These are phyloP conservation scores for Bruchidius siliquastri DNA, from an alignment of 2,888 invertebrate species.

Conservation along the genomic window DNA sequence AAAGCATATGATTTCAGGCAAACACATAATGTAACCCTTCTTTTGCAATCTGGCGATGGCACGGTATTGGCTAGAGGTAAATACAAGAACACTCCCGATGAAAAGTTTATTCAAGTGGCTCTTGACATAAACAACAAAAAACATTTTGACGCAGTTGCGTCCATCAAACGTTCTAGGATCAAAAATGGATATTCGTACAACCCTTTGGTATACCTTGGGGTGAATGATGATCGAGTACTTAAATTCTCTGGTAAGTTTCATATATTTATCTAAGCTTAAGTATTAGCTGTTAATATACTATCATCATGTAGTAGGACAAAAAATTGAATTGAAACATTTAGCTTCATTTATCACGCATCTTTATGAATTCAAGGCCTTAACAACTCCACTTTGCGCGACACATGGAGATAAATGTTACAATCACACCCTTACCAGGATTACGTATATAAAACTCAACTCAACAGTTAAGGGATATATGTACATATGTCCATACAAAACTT, in stretches of 20 bases:
- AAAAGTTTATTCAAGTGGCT: conserved; percentile 60
- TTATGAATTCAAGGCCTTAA: no score
- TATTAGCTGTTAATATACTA: no score
- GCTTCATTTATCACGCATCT: no score
- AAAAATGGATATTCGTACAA: conserved; percentile 65
- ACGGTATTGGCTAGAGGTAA: conserved; percentile 65
- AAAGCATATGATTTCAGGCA: conserved; percentile 26
- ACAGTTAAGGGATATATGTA: no score
- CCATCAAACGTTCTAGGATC: conserved; percentile 55
- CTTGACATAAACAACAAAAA: conserved; percentile 70
- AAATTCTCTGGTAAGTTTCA: conserved; percentile 60
- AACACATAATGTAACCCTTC: conserved; percentile 58
- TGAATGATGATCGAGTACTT: conserved; percentile 69
- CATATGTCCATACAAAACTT: no score
- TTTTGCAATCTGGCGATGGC: conserved; percentile 63
- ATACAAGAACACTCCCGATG: conserved; percentile 64
- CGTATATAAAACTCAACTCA: no score
- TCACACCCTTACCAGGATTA: no score
- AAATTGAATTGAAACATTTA: no score
- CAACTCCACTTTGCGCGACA: no score
- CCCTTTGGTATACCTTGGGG: conserved; percentile 66
- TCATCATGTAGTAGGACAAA: no score
- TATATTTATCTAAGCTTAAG: no score
- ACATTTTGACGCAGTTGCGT: conserved; percentile 62
- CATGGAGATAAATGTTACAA: no score